Conservation (phyloP, 2,888 invertebrate species). For the Pristionchus maxplancki region DNA sequence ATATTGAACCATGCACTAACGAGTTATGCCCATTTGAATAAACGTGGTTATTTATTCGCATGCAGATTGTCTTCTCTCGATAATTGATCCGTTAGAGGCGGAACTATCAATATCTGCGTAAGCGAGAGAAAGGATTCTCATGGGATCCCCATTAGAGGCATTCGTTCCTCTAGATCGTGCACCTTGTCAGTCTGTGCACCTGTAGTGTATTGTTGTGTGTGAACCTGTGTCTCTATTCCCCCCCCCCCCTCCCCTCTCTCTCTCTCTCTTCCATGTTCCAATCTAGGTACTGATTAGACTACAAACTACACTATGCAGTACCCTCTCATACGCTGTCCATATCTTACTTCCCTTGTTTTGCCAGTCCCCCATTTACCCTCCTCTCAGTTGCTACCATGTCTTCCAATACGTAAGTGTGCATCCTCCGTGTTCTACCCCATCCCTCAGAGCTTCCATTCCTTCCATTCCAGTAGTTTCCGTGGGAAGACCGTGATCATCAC, state of each 20-base stretch:
- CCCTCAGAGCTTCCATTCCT: background rate
- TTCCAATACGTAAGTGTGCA: conserved; percentile 11
- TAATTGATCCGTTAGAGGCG: background rate
- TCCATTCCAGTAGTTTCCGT: conserved; percentile 83
- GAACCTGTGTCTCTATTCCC: background rate
- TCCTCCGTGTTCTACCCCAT: background rate
- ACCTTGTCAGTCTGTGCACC: background rate
- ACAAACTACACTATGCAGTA: conserved; percentile 44
- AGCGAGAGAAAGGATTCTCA: background rate
- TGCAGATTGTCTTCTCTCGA: background rate
- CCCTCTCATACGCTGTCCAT: conserved; percentile 7
- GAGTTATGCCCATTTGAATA: conserved; percentile 4
- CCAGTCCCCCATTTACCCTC: background rate
- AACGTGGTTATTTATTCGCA: background rate
- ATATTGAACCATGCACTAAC: background rate
- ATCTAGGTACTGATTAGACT: conserved; percentile 35
- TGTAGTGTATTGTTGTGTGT: conserved; percentile 12
- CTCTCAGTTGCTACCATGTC: background rate
- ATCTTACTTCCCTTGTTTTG: conserved; percentile 22
- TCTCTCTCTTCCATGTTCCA: background rate
- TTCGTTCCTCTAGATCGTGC: background rate
- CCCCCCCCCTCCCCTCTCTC: background rate
- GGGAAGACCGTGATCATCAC: conserved; percentile 94
- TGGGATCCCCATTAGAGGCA: background rate
- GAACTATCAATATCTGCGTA: background rate